A percentile compares a stretch with the other conserved stretches of the same genome.
These are phyloP conservation scores for Piezodorus guildinii DNA, from an alignment of 1,140 invertebrate species.

Conservation along the genomic window DNA sequence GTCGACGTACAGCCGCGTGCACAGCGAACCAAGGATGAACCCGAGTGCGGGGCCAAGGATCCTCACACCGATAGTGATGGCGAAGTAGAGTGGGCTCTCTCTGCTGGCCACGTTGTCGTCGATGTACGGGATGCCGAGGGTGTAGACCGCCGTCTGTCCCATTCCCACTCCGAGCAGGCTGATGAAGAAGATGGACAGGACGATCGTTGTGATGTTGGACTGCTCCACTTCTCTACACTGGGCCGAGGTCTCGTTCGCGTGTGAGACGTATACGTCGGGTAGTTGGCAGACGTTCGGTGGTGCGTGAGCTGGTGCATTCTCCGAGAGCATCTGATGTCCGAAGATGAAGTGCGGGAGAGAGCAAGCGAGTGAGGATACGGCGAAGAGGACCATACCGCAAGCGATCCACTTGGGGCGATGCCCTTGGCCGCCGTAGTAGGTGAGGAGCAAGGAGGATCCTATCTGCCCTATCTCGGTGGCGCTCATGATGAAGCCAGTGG, in stretches of 20 bases:
- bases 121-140: conserved; percentile 85
- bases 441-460: conserved; percentile 72
- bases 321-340: conserved; percentile 56
- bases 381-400: conserved; percentile 82
- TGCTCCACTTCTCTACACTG: conserved; percentile 47
- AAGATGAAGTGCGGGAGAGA: conserved; percentile 72
- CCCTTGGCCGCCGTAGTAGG: conserved; percentile 85
- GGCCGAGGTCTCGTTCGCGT: conserved; percentile 8
- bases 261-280: not conserved
- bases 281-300: conserved; percentile 26
- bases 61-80: conserved; percentile 81
- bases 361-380: conserved; percentile 74
- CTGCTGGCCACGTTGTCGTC: conserved; percentile 86
- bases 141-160: conserved; percentile 84
- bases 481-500: conserved; percentile 84
- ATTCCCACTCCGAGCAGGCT: conserved; percentile 81
- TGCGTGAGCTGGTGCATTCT: conserved; percentile 42
- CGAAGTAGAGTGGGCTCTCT: conserved; percentile 87
- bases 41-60: conserved; percentile 83
- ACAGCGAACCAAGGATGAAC: conserved; percentile 81
- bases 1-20: conserved; percentile 77
- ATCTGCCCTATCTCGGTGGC: conserved; percentile 93
- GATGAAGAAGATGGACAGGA: conserved; percentile 74
- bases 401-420: conserved; percentile 95
- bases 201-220: conserved; percentile 62